Percentiles rank a stretch among this genome's conserved stretches.
Evolutionary conservation across 2,113 vertebrate species (phyloP).

Genomic region (Shinisaurus crocodilurus): DNA sequence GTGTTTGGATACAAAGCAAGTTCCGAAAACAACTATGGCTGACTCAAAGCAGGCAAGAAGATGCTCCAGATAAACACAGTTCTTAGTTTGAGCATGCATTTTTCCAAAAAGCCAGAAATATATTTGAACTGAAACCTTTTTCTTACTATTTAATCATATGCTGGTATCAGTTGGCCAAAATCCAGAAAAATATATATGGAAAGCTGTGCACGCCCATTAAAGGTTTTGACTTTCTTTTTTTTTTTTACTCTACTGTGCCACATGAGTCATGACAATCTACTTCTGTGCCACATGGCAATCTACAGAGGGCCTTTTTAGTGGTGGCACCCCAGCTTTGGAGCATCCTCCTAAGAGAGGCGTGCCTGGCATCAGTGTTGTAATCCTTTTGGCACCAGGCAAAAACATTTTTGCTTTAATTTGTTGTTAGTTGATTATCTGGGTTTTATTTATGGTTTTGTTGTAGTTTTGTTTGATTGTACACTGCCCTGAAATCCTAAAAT

Average conservation of each 20-base stretch:
- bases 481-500: neutral
- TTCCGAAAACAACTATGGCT: constrained; percentile 81
- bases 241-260: neutral
- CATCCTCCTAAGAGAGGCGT: neutral
- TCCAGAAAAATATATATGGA: neutral
- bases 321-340: neutral
- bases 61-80: constrained; percentile 17
- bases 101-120: constrained; percentile 42
- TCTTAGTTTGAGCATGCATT: neutral
- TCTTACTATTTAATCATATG: neutral
- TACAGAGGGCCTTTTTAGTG: neutral
- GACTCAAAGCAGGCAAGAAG: constrained; percentile 50
- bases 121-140: constrained; percentile 21
- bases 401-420: neutral
- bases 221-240: neutral
- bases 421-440: neutral
- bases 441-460: neutral
- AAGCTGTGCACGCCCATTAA: constrained; percentile 13
- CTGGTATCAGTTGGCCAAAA: neutral
- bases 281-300: neutral
- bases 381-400: neutral
- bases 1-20: constrained; percentile 95
- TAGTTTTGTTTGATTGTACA: neutral
- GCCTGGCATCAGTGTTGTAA: too few relatives aligned
- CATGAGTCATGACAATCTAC: neutral